Conservation (phyloP, 2,113 vertebrate species). For the Dascyllus trimaculatus region DNA sequence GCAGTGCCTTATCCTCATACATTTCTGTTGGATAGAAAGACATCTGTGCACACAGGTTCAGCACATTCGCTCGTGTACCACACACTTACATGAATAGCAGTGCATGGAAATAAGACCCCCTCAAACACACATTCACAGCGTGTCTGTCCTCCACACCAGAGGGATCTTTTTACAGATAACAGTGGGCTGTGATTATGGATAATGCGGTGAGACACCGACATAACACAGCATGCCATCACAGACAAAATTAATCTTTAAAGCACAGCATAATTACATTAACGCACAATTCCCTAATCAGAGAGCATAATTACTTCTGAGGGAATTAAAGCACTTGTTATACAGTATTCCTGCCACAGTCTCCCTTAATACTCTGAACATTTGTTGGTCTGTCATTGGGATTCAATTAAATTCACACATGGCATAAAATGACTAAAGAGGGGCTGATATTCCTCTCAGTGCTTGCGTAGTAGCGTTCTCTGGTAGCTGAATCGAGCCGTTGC, state of each 20-base stretch:
- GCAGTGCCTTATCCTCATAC: not conserved
- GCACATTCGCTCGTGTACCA: not conserved
- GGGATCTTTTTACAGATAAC: conserved; percentile 63
- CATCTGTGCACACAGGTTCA: conserved; percentile 8
- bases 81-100: not conserved
- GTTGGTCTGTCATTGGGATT: conserved; percentile 53
- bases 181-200: conserved; percentile 81
- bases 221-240: conserved; percentile 69
- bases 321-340: conserved; percentile 73
- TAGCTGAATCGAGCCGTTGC: not conserved
- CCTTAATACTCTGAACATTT: conserved; percentile 51
- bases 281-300: conserved; percentile 79
- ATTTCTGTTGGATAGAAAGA: not conserved
- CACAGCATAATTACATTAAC: conserved; percentile 82
- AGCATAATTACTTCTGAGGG: conserved; percentile 80
- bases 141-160: conserved; percentile 35
- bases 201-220: conserved; percentile 77
- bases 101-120: not conserved
- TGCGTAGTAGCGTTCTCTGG: conserved; percentile 17
- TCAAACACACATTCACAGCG: not conserved
- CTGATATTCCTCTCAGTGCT: conserved; percentile 18
- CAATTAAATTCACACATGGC: conserved; percentile 53
- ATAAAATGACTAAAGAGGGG: conserved; percentile 41
- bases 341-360: conserved; percentile 48
- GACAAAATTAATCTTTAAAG: conserved; percentile 84